These are phyloP conservation scores for Synanthedon tipuliformis DNA, from an alignment of 2,888 invertebrate species.

Conservation along the genomic window DNA sequence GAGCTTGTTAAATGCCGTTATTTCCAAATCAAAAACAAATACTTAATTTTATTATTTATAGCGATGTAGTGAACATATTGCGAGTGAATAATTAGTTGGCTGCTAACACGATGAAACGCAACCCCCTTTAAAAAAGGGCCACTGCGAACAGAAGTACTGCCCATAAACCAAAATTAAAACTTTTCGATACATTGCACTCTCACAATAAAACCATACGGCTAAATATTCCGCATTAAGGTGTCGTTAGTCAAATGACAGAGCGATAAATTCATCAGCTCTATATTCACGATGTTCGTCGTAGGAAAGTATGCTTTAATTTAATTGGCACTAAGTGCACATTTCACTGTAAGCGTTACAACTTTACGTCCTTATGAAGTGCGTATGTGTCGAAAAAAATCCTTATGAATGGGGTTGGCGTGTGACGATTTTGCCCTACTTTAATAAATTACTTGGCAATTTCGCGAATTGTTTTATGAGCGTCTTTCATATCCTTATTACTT, in stretches of 20 bases:
- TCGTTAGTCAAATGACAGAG: constrained; percentile 59
- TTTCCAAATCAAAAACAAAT: no score
- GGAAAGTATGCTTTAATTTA: constrained; percentile 12
- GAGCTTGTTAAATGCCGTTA: no score
- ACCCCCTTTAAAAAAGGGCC: no score
- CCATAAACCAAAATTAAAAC: constrained; percentile 68
- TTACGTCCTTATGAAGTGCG: constrained; percentile 10
- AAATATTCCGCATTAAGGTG: constrained; percentile 64
- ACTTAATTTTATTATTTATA: no score
- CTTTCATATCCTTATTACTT: constrained; percentile 13
- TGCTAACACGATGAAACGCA: no score
- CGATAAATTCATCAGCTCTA: constrained; percentile 14
- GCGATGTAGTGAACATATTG: no score
- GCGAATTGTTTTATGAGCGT: constrained; percentile 46
- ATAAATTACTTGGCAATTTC: constrained; percentile 50
- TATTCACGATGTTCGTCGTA: background rate
- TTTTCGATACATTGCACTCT: constrained; percentile 63
- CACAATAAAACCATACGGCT: constrained; percentile 58
- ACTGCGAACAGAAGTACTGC: constrained; percentile 9
- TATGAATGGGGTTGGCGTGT: constrained; percentile 54
- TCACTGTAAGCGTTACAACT: background rate
- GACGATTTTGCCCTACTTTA: constrained; percentile 45
- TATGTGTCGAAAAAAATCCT: constrained; percentile 36
- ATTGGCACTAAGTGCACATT: constrained; percentile 8
- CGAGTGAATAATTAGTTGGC: no score